phyloP scores from a whole-genome alignment of 2,797 vertebrate genomes.

The Crocidura indochinensis region DNA sequence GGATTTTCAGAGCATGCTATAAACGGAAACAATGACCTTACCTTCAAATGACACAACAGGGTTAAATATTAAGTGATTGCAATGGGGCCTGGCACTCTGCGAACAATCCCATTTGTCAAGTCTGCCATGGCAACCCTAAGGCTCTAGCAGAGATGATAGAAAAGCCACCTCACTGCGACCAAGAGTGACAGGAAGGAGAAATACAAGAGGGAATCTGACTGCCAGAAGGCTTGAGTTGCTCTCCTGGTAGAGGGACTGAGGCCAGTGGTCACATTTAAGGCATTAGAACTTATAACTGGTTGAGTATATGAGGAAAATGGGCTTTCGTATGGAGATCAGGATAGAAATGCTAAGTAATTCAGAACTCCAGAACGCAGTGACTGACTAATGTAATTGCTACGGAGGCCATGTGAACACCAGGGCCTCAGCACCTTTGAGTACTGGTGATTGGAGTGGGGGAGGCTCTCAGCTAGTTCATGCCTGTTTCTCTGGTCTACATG shows the following conservation, averaged over 20 bases:
- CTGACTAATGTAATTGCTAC: neutral
- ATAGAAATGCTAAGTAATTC: neutral
- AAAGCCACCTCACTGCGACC: neutral
- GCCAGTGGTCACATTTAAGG: neutral
- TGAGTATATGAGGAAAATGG: neutral
- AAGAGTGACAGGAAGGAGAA: slow-evolving; percentile 20
- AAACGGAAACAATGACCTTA: neutral
- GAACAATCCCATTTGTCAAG: neutral
- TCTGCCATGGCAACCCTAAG: neutral
- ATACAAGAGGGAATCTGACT: neutral
- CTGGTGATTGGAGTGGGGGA: slow-evolving; percentile 5
- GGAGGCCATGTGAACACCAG: neutral
- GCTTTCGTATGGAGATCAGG: neutral
- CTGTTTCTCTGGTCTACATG: neutral
- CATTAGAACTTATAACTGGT: neutral
- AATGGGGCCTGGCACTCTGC: neutral
- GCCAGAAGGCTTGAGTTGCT: neutral
- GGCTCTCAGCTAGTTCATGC: neutral
- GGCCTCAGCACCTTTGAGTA: neutral
- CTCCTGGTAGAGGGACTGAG: neutral
- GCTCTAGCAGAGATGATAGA: neutral
- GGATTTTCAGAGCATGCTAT: slow-evolving; percentile 12
- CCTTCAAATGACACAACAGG: neutral
- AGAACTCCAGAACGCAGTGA: neutral
- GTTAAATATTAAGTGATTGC: neutral